Percentiles rank a stretch among this genome's conserved stretches.
Evolutionary conservation across 2,113 vertebrate species (phyloP).

Genomic region (Tachuris rubrigastra): DNA sequence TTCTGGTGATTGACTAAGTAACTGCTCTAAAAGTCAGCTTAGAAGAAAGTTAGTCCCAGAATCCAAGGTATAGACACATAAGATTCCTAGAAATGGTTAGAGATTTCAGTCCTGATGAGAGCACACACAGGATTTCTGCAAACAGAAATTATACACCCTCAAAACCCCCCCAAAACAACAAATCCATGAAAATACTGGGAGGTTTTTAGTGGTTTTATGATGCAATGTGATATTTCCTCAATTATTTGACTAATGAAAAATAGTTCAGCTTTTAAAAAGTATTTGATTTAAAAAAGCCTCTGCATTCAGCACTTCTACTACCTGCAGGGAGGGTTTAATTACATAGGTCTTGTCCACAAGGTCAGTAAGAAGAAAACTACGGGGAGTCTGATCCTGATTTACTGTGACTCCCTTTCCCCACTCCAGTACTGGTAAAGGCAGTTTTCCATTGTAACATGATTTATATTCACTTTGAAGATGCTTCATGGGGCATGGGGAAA

Average conservation of each 20-base stretch:
- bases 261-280: neutral
- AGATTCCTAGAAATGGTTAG: neutral
- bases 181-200: neutral
- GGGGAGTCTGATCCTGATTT: neutral
- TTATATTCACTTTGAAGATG: conserved; percentile 6
- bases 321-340: neutral
- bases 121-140: neutral
- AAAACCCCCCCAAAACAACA: neutral
- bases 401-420: neutral
- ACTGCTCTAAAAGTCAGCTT: neutral
- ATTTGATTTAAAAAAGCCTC: neutral
- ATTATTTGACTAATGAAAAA: neutral
- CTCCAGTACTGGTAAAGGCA: neutral
- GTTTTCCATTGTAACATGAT: neutral
- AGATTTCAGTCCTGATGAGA: neutral
- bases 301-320: neutral
- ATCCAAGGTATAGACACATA: neutral
- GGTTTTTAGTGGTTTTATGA: neutral
- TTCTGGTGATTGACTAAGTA: neutral
- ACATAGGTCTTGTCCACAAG: neutral
- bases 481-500: neutral
- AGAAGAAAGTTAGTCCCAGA: conserved; percentile 1
- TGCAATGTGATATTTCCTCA: neutral
- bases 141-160: neutral
- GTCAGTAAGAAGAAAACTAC: conserved; percentile 7